These are phyloP conservation scores for Myathropa florea DNA, from an alignment of 2,888 invertebrate genomes.

Conservation along the genomic window DNA sequence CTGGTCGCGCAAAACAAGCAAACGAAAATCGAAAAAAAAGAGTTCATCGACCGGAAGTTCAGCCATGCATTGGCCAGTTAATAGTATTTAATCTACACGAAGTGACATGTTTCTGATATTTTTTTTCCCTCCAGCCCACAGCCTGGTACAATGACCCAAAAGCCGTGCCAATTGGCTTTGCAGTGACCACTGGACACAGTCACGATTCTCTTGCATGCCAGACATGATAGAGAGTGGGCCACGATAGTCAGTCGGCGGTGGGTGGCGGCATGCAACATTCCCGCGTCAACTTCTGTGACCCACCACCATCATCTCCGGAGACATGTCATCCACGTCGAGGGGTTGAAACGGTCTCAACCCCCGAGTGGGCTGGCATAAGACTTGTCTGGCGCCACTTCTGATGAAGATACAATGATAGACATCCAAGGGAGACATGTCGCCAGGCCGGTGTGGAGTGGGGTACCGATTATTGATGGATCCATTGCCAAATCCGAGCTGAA, in stretches of 20 bases:
- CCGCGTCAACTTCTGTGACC: neutral
- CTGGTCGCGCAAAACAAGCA: neutral
- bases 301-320: neutral
- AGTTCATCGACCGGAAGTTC: conserved; percentile 70
- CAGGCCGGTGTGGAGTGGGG: neutral
- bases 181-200: conserved; percentile 8
- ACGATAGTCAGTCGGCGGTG: neutral
- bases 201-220: conserved; percentile 40
- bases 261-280: neutral
- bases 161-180: conserved; percentile 30
- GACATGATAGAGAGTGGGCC: conserved; percentile 1
- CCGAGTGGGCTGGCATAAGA: neutral
- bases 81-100: conserved; percentile 49
- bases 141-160: conserved; percentile 57
- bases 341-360: conserved; percentile 6
- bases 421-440: conserved; percentile 10
- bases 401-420: conserved; percentile 28
- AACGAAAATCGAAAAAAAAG: conserved; percentile 22
- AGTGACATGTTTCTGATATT: conserved; percentile 44
- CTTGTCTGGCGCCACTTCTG: conserved; percentile 56
- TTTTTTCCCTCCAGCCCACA: conserved; percentile 17
- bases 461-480: conserved; percentile 38
- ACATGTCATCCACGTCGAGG: neutral
- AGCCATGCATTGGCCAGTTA: conserved; percentile 66
- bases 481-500: neutral